Base-by-base conservation (phyloP, 2,797 vertebrate species). In the Rhincodon typus region DNA sequence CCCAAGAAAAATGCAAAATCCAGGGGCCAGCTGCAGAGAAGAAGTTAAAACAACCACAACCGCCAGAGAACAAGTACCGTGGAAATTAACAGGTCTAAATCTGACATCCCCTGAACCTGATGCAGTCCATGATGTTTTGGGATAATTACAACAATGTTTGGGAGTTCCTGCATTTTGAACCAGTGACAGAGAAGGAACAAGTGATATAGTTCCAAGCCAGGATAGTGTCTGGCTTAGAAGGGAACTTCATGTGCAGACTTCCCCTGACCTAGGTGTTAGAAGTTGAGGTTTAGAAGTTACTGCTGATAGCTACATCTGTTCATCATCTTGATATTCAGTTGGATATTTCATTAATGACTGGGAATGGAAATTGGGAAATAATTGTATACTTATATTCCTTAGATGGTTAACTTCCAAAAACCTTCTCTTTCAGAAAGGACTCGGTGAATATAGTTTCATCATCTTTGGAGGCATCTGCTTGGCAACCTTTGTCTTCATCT, bases 391-490 rank as follows among this genome's bases (percentile, higher is more conserved):
- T 6, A 42, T 12, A 17, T 38, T 67, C 62, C 7, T 93, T 30
- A 84, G 17, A 34, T 42, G 90, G 25, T 25, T 42, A 38, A 93
- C 66, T 69, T 38, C 1, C 23, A 42, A n/a, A 69, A 25, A 38
- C 6, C 46, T 94, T 17, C 74, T 6, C 70, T 95, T 96, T 1
- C 97, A 99, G 99, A 96, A 91, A 82, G 98, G 98, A 27, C 97
- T 99, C 1, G 98, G 98, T 0, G 6, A 98, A 13, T 99, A 98
- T 97, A 98, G 98, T 96, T 99, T 99, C 96, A 97, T 99, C 95
- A 96, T 99, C 95, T 99, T 99, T 93, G 97, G 97, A 0, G 95
- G 96, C n/a, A 96, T 99, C 96, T 99, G 99, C 96, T 96, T 99
- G 0, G 95, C 96, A 95, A 98, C 98, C 0, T 94, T 98, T 62